Percentiles rank a stretch among this genome's conserved stretches.
Conservation (phyloP, 2,888 invertebrate genomes). For the Antitype chi region DNA sequence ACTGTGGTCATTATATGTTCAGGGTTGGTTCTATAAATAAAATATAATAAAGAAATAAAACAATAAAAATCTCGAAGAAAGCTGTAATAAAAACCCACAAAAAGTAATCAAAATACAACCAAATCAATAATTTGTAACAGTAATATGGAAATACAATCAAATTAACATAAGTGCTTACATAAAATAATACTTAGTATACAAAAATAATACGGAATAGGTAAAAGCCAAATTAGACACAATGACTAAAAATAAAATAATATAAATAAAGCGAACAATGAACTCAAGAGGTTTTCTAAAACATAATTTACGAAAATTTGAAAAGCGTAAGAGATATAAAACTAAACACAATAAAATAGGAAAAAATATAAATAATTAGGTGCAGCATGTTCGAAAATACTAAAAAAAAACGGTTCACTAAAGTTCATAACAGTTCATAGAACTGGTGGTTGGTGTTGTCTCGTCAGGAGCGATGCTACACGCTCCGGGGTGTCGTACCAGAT, state of each 20-base stretch:
- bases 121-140: conserved; percentile 64
- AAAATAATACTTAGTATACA: conserved; percentile 63
- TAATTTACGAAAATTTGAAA: conserved; percentile 58
- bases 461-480: conserved; percentile 88
- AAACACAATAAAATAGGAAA: conserved; percentile 56
- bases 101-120: conserved; percentile 67
- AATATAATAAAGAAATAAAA: conserved; percentile 73
- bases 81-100: conserved; percentile 75
- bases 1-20: not conserved
- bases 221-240: conserved; percentile 61
- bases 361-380: conserved; percentile 57
- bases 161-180: conserved; percentile 63
- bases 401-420: conserved; percentile 77
- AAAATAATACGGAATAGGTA: conserved; percentile 58
- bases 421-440: conserved; percentile 78
- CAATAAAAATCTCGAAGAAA: conserved; percentile 70
- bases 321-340: conserved; percentile 60
- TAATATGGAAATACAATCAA: conserved; percentile 55
- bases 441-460: conserved; percentile 76
- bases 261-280: conserved; percentile 65
- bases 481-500: conserved; percentile 99
- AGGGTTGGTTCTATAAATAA: conserved; percentile 18
- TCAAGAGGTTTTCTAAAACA: conserved; percentile 52
- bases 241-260: conserved; percentile 52
- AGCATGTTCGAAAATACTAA: conserved; percentile 47